These are phyloP conservation scores for Scolopax rusticola DNA, from an alignment of 2,797 vertebrate species.

Conservation along the genomic window DNA sequence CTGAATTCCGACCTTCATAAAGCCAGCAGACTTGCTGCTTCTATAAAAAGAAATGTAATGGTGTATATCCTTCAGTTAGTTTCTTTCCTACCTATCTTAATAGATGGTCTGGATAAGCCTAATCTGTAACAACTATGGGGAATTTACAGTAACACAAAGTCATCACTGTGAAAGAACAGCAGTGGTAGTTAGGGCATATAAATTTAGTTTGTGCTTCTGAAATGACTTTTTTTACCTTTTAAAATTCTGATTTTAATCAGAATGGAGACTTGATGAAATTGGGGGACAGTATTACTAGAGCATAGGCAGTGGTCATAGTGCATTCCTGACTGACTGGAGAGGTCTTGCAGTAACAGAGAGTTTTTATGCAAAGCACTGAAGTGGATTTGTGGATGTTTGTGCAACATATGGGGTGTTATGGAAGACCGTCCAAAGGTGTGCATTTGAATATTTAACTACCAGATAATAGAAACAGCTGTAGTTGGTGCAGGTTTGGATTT, in stretches of 20 bases:
- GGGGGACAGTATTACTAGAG: not conserved
- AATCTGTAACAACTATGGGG: not conserved
- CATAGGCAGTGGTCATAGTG: not conserved
- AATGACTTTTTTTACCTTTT: not conserved
- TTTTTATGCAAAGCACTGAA: not conserved
- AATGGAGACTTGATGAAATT: not conserved
- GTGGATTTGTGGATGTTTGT: not conserved
- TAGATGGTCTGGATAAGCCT: not conserved
- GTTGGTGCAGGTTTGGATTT: not conserved
- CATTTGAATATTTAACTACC: not conserved
- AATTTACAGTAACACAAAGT: not conserved
- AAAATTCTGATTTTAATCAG: not conserved
- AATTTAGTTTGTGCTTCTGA: not conserved
- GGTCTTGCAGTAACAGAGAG: not conserved
- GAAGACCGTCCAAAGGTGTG: not conserved
- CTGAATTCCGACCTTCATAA: not conserved
- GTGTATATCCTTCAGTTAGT: not conserved
- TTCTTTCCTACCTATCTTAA: not conserved
- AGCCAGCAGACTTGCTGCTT: not conserved
- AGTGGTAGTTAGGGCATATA: not conserved
- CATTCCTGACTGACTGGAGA: not conserved
- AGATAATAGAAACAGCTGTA: not conserved
- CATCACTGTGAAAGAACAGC: not conserved
- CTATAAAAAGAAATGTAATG: not conserved
- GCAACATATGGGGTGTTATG: not conserved